Evolutionary conservation across 1,140 invertebrate species (phyloP).

Genomic region (Eubasilissa regina): DNA sequence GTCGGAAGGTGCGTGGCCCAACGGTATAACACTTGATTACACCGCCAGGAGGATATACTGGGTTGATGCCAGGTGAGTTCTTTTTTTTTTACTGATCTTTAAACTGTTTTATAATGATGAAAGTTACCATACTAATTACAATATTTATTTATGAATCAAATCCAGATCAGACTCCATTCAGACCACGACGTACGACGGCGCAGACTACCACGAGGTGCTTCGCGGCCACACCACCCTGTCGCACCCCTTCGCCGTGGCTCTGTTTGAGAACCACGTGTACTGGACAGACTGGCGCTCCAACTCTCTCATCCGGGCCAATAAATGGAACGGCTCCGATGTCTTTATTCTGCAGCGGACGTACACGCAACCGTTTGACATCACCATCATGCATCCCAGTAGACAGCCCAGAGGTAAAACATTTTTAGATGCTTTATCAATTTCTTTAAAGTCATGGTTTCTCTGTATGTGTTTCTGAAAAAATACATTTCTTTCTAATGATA

Average conservation of each 20-base stretch:
- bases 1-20: conserved; percentile 87
- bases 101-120: neutral
- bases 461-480: too few species aligned
- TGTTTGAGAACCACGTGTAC: conserved; percentile 88
- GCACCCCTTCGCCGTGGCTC: conserved; percentile 93
- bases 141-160: conserved; percentile 1
- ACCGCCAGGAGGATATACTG: conserved; percentile 84
- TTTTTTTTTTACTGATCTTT: neutral
- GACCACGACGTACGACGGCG: conserved; percentile 85
- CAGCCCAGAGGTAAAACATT: conserved; percentile 76
- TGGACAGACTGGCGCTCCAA: conserved; percentile 94
- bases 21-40: conserved; percentile 89
- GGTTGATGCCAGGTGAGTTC: conserved; percentile 82
- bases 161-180: conserved; percentile 88
- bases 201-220: conserved; percentile 80
- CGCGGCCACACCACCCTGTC: conserved; percentile 79
- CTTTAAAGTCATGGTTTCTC: too few species aligned
- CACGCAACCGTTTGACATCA: conserved; percentile 86
- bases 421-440: too few species aligned
- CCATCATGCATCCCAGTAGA: conserved; percentile 83
- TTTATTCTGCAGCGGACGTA: conserved; percentile 79
- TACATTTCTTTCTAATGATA: too few species aligned
- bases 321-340: conserved; percentile 78
- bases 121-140: neutral
- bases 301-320: conserved; percentile 80